A percentile compares a stretch with the other conserved stretches of the same genome.
phyloP scores from a whole-genome alignment of 37 sponge, comb jelly and placozoan species.

The Theonella swinhoei region DNA sequence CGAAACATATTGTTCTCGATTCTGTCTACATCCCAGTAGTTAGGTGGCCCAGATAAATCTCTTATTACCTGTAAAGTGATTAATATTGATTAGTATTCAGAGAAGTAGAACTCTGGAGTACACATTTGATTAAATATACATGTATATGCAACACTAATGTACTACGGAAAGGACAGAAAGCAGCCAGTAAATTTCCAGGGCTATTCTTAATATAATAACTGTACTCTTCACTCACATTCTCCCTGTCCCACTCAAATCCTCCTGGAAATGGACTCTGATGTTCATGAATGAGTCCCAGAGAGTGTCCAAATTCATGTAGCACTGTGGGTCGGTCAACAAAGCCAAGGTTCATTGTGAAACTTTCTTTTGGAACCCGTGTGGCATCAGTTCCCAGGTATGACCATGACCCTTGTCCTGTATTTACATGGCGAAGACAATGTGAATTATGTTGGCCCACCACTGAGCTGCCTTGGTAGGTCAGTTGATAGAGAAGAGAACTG shows the following conservation, averaged over 20 bases:
- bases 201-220: no score
- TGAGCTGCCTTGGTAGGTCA: no score
- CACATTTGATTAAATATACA: no score
- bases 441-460: no score
- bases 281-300: constrained; percentile 67
- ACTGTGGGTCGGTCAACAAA: constrained; percentile 60
- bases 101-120: no score
- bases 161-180: no score
- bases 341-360: constrained; percentile 61
- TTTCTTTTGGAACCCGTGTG: constrained; percentile 31
- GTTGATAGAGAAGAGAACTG: no score
- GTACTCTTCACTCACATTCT: constrained; percentile 49
- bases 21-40: constrained; percentile 61
- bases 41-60: constrained; percentile 53
- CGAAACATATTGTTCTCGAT: constrained; percentile 68
- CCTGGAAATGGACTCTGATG: constrained; percentile 66
- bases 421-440: no score
- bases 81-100: no score
- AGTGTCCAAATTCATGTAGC: constrained; percentile 65
- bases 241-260: constrained; percentile 66
- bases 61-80: constrained; percentile 52
- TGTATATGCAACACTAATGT: no score
- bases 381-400: constrained; percentile 62
- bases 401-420: constrained; percentile 47
- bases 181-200: no score